Percentiles rank a stretch among this genome's conserved stretches.
Conservation (phyloP, 1,140 invertebrate genomes). For the Euglossa dilemma region DNA sequence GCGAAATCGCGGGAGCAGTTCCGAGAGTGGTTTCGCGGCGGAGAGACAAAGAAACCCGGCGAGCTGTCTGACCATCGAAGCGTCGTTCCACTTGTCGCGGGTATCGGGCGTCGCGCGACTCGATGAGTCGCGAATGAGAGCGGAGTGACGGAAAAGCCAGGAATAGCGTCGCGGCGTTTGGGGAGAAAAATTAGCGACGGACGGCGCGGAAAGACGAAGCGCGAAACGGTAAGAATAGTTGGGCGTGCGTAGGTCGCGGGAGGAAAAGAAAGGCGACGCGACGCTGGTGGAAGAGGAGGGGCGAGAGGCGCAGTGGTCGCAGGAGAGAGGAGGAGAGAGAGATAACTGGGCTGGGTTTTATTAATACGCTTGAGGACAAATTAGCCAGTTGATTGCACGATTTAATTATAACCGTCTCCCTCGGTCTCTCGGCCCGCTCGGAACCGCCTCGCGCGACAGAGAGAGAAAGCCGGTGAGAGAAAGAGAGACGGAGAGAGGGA, state of each 20-base stretch:
- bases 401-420: constrained; percentile 78
- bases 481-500: constrained; percentile 31
- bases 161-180: constrained; percentile 26
- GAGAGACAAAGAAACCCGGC: no score
- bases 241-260: constrained; percentile 48
- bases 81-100: no score
- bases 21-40: no score
- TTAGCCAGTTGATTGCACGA: constrained; percentile 80
- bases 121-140: neutral
- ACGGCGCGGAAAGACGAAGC: constrained; percentile 35
- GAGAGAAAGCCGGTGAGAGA: constrained; percentile 38
- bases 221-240: constrained; percentile 69
- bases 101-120: no score
- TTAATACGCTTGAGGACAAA: constrained; percentile 82
- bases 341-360: constrained; percentile 76
- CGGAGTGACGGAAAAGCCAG: constrained; percentile 30
- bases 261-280: constrained; percentile 20
- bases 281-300: neutral
- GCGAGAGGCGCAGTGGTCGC: neutral
- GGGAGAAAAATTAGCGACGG: constrained; percentile 50
- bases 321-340: neutral
- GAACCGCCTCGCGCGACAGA: constrained; percentile 37
- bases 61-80: no score
- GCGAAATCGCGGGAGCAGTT: no score
- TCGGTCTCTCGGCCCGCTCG: constrained; percentile 54